Percentiles rank a stretch among this genome's conserved stretches.
Evolutionary conservation across 2,797 vertebrate genomes (phyloP).

Genomic region (Phrynocephalus forsythii): DNA sequence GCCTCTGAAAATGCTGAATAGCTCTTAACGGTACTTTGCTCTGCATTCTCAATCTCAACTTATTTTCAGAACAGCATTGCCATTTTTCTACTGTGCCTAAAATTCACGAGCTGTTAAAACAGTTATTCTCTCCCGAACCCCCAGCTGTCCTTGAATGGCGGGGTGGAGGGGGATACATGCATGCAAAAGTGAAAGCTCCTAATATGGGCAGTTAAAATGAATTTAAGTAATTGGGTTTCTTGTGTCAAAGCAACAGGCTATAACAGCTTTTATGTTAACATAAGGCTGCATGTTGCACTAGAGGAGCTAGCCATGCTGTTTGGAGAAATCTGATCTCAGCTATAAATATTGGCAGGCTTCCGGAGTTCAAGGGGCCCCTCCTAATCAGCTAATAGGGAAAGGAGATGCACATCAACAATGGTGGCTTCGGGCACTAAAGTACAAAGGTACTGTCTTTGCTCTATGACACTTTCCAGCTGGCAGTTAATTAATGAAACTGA

Average conservation of each 20-base stretch:
- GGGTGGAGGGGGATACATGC: conserved; percentile 17
- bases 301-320: not conserved
- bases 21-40: conserved; percentile 56
- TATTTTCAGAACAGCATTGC: conserved; percentile 41
- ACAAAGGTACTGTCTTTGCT: not conserved
- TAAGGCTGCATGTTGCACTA: not conserved
- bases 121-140: conserved; percentile 30
- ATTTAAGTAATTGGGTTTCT: not conserved
- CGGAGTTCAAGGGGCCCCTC: not conserved
- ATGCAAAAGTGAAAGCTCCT: conserved; percentile 6
- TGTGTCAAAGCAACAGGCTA: not conserved
- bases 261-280: not conserved
- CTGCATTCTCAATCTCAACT: conserved; percentile 53
- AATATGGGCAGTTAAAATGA: not conserved
- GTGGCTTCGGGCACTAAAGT: not conserved
- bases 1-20: conserved; percentile 53
- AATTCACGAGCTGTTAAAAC: conserved; percentile 36
- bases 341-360: not conserved
- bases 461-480: not conserved
- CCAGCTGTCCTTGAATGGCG: conserved; percentile 34
- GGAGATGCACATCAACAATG: no score
- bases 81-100: conserved; percentile 14
- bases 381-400: not conserved
- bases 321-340: not conserved
- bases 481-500: not conserved